These are phyloP conservation scores for Heliothis subflexa DNA, from an alignment of 1,140 invertebrate species.

Conservation along the genomic window DNA sequence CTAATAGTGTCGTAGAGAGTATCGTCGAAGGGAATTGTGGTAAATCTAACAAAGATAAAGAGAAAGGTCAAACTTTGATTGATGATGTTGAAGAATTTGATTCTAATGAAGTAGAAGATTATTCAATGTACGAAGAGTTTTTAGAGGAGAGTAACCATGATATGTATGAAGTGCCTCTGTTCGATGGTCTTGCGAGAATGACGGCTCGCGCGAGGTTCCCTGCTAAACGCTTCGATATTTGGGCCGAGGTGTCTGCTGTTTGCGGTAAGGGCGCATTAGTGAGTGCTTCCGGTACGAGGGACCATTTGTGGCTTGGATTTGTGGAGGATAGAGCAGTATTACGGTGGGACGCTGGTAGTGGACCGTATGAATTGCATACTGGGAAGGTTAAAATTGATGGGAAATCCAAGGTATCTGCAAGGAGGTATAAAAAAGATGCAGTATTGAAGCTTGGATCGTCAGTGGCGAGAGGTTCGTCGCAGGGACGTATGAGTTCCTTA, in stretches of 20 bases:
- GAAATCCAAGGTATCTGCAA: slow-evolving; percentile 73
- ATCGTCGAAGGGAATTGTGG: slow-evolving; percentile 57
- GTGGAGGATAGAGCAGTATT: slow-evolving; percentile 70
- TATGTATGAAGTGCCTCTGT: slow-evolving; percentile 73
- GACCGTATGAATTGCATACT: slow-evolving; percentile 69
- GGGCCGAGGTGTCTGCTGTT: slow-evolving; percentile 79
- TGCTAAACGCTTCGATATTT: slow-evolving; percentile 80
- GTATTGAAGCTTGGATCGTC: slow-evolving; percentile 72
- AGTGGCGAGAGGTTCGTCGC: slow-evolving; percentile 67
- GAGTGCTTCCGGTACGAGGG: slow-evolving; percentile 75
- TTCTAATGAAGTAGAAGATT: slow-evolving; percentile 72
- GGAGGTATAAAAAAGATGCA: slow-evolving; percentile 79
- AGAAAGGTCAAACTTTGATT: slow-evolving; percentile 38
- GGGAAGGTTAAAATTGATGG: slow-evolving; percentile 74
- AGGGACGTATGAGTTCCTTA: slow-evolving; percentile 77
- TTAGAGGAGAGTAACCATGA: slow-evolving; percentile 67
- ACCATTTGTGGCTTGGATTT: slow-evolving; percentile 81
- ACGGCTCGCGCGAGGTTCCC: slow-evolving; percentile 71
- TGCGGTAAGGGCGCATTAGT: slow-evolving; percentile 75
- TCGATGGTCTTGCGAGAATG: slow-evolving; percentile 74
- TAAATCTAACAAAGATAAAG: slow-evolving; percentile 33
- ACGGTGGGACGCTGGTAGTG: slow-evolving; percentile 77
- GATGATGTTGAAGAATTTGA: slow-evolving; percentile 58
- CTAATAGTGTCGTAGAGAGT: slow-evolving; percentile 57
- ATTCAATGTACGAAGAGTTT: slow-evolving; percentile 76